Evolutionary conservation across 2,113 vertebrate genomes (phyloP).

Genomic region (Trinectes maculatus): DNA sequence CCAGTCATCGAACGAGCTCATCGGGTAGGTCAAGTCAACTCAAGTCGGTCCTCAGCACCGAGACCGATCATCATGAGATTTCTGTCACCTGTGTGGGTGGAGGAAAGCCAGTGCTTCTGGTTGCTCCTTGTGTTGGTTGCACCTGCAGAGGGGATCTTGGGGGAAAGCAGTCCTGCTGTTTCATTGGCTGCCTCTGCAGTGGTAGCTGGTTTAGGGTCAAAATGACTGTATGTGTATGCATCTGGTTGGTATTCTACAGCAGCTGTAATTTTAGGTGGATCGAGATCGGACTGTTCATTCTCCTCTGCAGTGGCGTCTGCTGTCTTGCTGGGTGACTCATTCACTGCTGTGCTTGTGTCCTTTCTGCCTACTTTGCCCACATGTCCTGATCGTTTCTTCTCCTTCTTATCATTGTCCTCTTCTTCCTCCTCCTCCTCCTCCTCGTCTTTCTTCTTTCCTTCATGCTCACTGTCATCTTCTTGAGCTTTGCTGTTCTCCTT

Average conservation of each 20-base stretch:
- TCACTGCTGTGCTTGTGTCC: constrained; percentile 36
- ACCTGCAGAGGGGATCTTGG: constrained; percentile 59
- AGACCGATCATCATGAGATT: background rate
- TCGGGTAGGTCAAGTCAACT: background rate
- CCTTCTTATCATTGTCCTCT: constrained; percentile 75
- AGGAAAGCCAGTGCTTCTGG: constrained; percentile 82
- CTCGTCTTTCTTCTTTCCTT: constrained; percentile 84
- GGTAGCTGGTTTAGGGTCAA: constrained; percentile 56
- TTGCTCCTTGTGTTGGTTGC: constrained; percentile 32
- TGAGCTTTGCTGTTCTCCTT: constrained; percentile 82
- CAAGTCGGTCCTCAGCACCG: background rate
- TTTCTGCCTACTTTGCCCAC: constrained; percentile 7
- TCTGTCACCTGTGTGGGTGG: constrained; percentile 88
- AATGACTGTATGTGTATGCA: constrained; percentile 44
- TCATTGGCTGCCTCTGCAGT: constrained; percentile 75
- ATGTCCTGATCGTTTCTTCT: constrained; percentile 43
- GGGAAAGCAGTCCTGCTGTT: constrained; percentile 72
- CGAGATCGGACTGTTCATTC: constrained; percentile 72
- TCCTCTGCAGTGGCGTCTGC: constrained; percentile 77
- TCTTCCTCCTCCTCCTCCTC: constrained; percentile 84
- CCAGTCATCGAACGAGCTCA: background rate
- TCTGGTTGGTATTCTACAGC: constrained; percentile 38
- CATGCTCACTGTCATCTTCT: constrained; percentile 72
- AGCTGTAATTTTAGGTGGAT: constrained; percentile 48
- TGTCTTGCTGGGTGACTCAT: constrained; percentile 45